Evolutionary conservation across 2,113 vertebrate species (phyloP).

Genomic region (Herpetotheres cachinnans): DNA sequence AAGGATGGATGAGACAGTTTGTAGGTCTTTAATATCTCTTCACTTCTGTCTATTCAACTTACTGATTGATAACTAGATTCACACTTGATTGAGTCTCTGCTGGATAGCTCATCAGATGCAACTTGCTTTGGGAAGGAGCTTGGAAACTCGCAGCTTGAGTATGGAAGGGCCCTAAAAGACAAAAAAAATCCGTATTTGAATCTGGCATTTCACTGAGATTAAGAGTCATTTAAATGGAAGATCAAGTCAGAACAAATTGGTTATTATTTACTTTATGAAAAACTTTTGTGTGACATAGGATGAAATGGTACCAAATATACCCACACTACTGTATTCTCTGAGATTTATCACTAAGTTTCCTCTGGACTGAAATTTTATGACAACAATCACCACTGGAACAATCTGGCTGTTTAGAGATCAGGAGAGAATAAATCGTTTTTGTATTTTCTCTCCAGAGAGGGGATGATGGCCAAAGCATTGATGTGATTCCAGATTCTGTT

Average conservation of each 20-base stretch:
- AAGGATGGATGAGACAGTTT: not conserved
- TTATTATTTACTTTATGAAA: not conserved
- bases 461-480: not conserved
- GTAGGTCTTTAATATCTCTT: not conserved
- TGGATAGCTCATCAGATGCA: not conserved
- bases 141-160: not conserved
- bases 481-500: not conserved
- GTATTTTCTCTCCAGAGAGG: not conserved
- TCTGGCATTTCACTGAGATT: not conserved
- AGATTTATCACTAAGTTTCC: not conserved
- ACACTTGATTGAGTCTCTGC: not conserved
- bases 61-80: not conserved
- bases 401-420: not conserved
- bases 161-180: not conserved
- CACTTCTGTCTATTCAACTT: not conserved
- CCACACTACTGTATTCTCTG: not conserved
- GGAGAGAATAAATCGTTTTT: not conserved
- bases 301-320: not conserved
- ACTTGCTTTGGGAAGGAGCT: not conserved
- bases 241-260: not conserved
- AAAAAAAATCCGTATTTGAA: not conserved
- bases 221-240: not conserved
- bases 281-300: fast-evolving
- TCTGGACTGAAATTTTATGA: not conserved
- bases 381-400: not conserved